phyloP scores from a whole-genome alignment of 1,140 invertebrate species.

The Tetramorium simillimum region DNA sequence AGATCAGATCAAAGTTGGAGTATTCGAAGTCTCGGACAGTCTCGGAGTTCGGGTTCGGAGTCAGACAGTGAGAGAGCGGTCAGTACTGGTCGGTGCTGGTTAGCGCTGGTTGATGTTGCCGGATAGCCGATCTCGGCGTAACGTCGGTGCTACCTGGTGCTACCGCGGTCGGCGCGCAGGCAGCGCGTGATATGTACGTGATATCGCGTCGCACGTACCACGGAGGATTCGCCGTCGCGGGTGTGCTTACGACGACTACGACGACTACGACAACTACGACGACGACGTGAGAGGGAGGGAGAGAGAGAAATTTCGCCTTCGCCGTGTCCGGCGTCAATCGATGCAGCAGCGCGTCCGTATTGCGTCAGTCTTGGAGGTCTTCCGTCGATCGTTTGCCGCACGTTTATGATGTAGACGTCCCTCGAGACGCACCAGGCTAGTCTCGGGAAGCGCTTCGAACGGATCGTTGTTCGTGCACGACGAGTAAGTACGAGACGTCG shows the following conservation, averaged over 20 bases:
- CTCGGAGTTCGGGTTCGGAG: too few relatives aligned
- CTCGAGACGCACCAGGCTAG: neutral
- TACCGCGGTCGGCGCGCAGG: too few relatives aligned
- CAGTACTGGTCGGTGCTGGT: too few relatives aligned
- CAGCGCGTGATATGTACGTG: neutral
- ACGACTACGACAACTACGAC: too few relatives aligned
- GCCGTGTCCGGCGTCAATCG: constrained; percentile 6
- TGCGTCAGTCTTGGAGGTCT: constrained; percentile 16
- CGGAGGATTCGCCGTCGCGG: neutral
- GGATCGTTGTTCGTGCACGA: neutral
- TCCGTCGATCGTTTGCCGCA: constrained; percentile 9
- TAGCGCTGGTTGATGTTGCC: too few relatives aligned
- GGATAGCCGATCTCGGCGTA: too few relatives aligned
- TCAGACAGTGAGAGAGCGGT: too few relatives aligned
- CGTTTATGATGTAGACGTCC: constrained; percentile 36
- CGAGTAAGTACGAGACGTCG: neutral
- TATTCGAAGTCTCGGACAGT: too few relatives aligned
- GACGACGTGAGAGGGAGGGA: neutral
- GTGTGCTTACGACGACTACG: neutral
- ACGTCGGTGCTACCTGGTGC: too few relatives aligned
- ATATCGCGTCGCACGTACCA: neutral
- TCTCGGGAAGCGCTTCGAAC: neutral
- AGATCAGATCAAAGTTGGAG: too few relatives aligned
- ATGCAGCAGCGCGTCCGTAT: constrained; percentile 44
- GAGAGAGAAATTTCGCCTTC: neutral